Conservation (phyloP, 2,888 invertebrate species). For the Drosophila multiciliata region DNA sequence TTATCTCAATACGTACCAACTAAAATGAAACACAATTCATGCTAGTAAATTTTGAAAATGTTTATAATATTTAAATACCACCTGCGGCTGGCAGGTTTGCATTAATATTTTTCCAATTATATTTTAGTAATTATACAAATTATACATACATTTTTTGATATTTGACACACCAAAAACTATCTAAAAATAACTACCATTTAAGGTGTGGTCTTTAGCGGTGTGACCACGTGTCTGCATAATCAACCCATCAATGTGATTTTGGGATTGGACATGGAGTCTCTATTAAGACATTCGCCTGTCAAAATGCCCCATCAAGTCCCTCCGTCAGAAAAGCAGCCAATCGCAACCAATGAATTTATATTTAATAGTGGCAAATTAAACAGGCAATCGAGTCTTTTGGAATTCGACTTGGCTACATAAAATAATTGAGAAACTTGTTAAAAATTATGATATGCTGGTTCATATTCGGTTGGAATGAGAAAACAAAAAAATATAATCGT, state of each 20-base stretch:
- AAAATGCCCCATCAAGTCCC: conserved; percentile 20
- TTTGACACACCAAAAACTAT: conserved; percentile 54
- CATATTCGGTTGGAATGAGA: conserved; percentile 5
- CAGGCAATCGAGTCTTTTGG: conserved; percentile 42
- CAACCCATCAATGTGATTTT: conserved; percentile 28
- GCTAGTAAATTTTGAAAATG: neutral
- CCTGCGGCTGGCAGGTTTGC: neutral
- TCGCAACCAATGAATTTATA: conserved; percentile 49
- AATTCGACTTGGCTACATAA: conserved; percentile 11
- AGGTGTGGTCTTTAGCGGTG: conserved; percentile 15
- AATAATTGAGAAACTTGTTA: conserved; percentile 71
- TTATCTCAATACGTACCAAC: neutral
- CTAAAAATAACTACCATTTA: conserved; percentile 17
- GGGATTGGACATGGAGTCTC: conserved; percentile 8
- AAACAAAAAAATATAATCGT: conserved; percentile 30
- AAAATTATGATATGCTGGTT: conserved; percentile 52
- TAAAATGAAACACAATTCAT: neutral
- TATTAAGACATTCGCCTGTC: conserved; percentile 64
- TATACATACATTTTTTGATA: conserved; percentile 6
- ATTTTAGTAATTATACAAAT: conserved; percentile 4
- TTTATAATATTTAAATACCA: neutral
- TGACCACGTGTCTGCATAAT: conserved; percentile 48
- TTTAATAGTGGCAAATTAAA: conserved; percentile 65
- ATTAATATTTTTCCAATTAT: neutral
- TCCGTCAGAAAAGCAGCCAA: conserved; percentile 35